These are phyloP conservation scores for Siniperca chuatsi DNA, from an alignment of 2,113 vertebrate species.

Conservation along the genomic window DNA sequence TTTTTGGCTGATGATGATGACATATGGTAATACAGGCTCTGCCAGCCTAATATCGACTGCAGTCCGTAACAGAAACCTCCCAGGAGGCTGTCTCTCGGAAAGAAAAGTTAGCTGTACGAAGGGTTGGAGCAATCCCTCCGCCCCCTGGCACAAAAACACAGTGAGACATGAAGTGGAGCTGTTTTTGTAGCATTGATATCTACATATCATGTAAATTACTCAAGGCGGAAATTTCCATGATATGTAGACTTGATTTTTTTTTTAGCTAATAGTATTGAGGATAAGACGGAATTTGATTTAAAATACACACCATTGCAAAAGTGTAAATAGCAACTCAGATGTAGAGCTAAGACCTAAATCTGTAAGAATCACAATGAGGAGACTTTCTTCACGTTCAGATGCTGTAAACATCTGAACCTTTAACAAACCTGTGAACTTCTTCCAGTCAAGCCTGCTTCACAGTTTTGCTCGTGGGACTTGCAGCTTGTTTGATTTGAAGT, in stretches of 20 bases:
- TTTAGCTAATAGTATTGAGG: background rate
- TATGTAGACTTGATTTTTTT: background rate
- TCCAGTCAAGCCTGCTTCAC: background rate
- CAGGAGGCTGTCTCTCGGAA: slow-evolving; percentile 20
- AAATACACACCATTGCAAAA: background rate
- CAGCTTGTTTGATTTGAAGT: slow-evolving; percentile 40
- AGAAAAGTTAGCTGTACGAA: slow-evolving; percentile 20
- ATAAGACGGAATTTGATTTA: background rate
- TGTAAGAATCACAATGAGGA: slow-evolving; percentile 11
- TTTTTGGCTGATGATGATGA: slow-evolving; percentile 44
- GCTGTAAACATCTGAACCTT: slow-evolving; percentile 19
- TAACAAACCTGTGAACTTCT: slow-evolving; percentile 23
- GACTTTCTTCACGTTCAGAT: background rate
- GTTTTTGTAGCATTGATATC: background rate
- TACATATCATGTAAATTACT: background rate
- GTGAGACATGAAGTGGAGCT: background rate
- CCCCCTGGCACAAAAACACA: slow-evolving; percentile 25
- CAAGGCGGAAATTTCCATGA: background rate
- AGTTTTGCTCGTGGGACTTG: slow-evolving; percentile 15
- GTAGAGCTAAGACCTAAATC: background rate
- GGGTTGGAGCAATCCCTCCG: background rate
- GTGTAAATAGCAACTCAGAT: background rate
- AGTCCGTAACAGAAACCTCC: slow-evolving; percentile 50
- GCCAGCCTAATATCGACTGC: slow-evolving; percentile 47
- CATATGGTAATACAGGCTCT: slow-evolving; percentile 42